These are phyloP conservation scores for Stomatorhinus ivindoensis DNA, from an alignment of 2,113 vertebrate genomes.

Conservation along the genomic window DNA sequence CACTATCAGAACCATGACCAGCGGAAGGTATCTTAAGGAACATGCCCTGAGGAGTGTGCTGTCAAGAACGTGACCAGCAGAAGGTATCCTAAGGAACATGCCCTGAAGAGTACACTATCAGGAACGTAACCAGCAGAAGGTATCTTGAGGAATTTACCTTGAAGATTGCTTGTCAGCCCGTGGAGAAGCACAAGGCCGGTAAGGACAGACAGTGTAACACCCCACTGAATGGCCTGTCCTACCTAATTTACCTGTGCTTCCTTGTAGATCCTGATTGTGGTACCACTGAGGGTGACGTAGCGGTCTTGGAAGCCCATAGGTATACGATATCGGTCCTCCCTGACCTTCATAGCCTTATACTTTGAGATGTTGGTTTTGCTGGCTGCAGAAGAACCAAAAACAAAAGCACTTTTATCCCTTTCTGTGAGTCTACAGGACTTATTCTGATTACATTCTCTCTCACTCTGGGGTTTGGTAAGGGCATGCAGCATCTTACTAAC, in stretches of 20 bases:
- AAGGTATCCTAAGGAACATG: not conserved
- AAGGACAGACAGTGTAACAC: not conserved
- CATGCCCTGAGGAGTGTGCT: too few relatives aligned
- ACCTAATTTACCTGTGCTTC: constrained; percentile 58
- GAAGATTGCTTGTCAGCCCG: not conserved
- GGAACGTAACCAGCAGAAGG: not conserved
- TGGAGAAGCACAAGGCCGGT: not conserved
- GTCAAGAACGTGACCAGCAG: not conserved
- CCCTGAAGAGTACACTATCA: not conserved
- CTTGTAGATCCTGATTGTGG: constrained; percentile 63
- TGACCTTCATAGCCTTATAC: constrained; percentile 66
- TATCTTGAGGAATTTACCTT: not conserved
- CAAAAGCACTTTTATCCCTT: not conserved
- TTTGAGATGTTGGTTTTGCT: constrained; percentile 61
- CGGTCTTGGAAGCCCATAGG: constrained; percentile 64
- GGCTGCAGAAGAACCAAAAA: constrained; percentile 40
- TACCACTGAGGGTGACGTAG: constrained; percentile 64
- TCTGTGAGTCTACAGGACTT: not conserved
- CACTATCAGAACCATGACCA: not conserved
- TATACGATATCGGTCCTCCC: constrained; percentile 60
- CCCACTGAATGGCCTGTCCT: not conserved
- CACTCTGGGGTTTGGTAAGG: not conserved
- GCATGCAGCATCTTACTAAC: not conserved
- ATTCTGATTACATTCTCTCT: not conserved
- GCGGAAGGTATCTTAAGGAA: too few relatives aligned